These are phyloP conservation scores for Sipunculus nudus DNA, from an alignment of 2,888 invertebrate species.

Conservation along the genomic window DNA sequence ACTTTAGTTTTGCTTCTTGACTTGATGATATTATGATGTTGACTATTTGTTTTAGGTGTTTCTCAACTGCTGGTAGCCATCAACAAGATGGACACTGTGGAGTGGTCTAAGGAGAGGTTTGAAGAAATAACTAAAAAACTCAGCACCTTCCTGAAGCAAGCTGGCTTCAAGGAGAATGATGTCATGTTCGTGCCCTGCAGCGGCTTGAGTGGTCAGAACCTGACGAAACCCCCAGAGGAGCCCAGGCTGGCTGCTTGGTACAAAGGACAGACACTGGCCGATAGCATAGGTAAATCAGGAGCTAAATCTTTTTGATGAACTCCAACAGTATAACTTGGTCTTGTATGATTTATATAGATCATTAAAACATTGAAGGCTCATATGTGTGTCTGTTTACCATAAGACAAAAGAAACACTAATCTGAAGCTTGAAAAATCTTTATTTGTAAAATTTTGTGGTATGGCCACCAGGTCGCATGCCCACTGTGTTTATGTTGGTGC, in stretches of 20 bases:
- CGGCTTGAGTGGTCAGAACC: conserved; percentile 94
- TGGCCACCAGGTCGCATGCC: too few species aligned
- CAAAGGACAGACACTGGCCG: conserved; percentile 82
- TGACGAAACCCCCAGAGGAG: conserved; percentile 75
- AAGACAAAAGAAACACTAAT: too few species aligned
- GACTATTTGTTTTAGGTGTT: conserved; percentile 75
- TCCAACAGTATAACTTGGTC: too few species aligned
- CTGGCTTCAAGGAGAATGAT: conserved; percentile 84
- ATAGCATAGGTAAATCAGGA: conserved; percentile 82
- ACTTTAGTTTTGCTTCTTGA: background rate
- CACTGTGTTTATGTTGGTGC: too few species aligned
- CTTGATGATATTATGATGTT: background rate
- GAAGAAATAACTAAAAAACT: conserved; percentile 82
- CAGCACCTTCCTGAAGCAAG: conserved; percentile 80
- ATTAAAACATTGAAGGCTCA: too few species aligned
- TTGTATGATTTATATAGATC: too few species aligned
- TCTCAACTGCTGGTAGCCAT: conserved; percentile 93
- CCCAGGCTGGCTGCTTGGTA: conserved; percentile 78
- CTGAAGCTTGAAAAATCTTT: too few species aligned
- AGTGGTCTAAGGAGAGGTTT: conserved; percentile 91
- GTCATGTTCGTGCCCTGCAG: conserved; percentile 93
- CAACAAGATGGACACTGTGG: conserved; percentile 96
- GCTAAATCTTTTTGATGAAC: too few species aligned
- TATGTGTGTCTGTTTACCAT: too few species aligned
- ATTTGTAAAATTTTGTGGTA: too few species aligned